Evolutionary conservation across 1,140 invertebrate species (phyloP).

Genomic region (Halesus radiatus): DNA sequence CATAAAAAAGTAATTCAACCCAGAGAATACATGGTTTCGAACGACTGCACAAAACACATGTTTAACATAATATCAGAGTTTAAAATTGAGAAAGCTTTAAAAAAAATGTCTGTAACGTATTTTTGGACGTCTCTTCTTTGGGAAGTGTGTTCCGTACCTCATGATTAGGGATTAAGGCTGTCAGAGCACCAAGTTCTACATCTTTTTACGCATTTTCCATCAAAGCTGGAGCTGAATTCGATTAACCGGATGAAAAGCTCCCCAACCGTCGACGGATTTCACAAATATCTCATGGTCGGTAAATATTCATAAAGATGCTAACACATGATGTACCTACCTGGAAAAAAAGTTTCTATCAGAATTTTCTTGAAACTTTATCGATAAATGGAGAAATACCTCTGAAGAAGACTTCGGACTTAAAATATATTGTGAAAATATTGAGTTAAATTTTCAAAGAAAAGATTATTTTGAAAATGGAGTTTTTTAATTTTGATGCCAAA

Average conservation of each 20-base stretch:
- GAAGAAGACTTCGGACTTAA: not conserved
- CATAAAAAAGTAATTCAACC: no score
- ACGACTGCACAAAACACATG: no score
- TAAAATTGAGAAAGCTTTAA: no score
- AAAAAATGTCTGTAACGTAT: no score
- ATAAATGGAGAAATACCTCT: not conserved
- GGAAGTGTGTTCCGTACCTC: no score
- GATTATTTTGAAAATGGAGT: not conserved
- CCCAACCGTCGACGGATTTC: not conserved
- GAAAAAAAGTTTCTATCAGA: not conserved
- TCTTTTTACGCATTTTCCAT: conserved; percentile 9
- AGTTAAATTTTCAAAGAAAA: not conserved
- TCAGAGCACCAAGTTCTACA: no score
- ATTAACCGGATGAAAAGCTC: not conserved
- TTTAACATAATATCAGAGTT: no score
- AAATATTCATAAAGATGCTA: not conserved
- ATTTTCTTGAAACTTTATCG: not conserved
- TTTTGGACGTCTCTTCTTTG: no score
- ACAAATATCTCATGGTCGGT: conserved; percentile 4
- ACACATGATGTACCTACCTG: not conserved
- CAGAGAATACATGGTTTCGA: no score
- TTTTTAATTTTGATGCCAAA: no score
- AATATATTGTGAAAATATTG: not conserved
- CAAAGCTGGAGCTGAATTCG: not conserved
- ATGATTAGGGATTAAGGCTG: no score